These are phyloP conservation scores for Gallinago undulata DNA, from an alignment of 2,113 vertebrate species.

Conservation along the genomic window DNA sequence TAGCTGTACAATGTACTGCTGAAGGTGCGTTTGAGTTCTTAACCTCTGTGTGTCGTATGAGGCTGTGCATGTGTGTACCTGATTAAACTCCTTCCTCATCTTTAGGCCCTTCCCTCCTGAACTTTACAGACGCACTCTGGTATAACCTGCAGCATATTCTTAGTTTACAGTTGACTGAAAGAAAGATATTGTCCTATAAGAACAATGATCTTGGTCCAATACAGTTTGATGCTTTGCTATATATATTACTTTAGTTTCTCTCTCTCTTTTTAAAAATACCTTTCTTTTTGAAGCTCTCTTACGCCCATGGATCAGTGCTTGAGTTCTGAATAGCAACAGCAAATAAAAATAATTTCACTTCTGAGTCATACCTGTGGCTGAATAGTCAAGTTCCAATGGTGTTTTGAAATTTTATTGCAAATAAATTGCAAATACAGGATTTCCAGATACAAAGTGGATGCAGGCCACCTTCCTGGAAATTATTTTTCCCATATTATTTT, in stretches of 20 bases:
- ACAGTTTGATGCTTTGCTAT: neutral
- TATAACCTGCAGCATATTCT: neutral
- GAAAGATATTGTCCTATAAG: neutral
- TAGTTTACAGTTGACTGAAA: neutral
- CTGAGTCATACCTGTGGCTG: neutral
- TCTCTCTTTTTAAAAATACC: neutral
- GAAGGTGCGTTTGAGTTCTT: neutral
- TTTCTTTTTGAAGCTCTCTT: neutral
- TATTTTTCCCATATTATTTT: neutral
- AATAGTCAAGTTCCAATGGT: neutral
- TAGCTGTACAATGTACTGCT: neutral
- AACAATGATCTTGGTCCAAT: neutral
- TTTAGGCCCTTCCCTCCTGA: neutral
- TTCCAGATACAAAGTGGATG: neutral
- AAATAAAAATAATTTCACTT: neutral
- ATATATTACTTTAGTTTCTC: neutral
- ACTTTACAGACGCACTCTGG: neutral
- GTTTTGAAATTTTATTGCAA: neutral
- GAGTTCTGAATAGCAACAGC: neutral
- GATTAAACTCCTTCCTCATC: neutral
- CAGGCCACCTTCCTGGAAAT: neutral
- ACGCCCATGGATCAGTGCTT: neutral
- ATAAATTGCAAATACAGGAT: neutral
- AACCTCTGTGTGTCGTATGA: neutral
- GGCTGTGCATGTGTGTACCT: neutral